Base-by-base conservation (phyloP, 2,888 invertebrate species). In the Tachina fera region DNA sequence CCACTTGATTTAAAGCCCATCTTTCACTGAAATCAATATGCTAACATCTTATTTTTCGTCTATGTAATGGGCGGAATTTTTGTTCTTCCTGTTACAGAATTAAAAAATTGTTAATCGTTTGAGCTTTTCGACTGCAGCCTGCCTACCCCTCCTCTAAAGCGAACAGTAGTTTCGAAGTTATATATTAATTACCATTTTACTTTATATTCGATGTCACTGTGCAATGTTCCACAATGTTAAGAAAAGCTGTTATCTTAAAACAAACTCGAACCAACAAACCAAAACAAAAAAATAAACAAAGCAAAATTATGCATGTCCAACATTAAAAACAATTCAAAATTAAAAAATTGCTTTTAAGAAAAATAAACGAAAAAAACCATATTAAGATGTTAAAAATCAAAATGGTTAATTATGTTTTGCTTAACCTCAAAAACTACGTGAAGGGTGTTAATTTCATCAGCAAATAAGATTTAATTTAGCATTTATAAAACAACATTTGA, bases 391-490 rank as follows among this genome's bases (percentile, higher is more conserved):
- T 61, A 81, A 60, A 75, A 71, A 65, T 43, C 71, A 76, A 47
- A 16, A 43, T 56, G 19, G 16, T 63, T 56, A 83, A 74, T 51
- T 72, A 77, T 53, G 19, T 14, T 51, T 47, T 71, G 45, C 22
- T 58, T 49, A 61, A 70, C 80, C 53, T 63, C 72, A 41, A 75
- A 47, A 77, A 60, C 61, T 76, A 75, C 82, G 51, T 77, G 80
- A 58, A 22, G 31, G 16, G 19, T 47, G 61, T 43, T 67, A 41
- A 51, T 51, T 61, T 65, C 74, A 67, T 68, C 3, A 45, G 51
- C 67, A 53, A 68, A 81, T 81, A 51, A 74, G 45, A 70, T 60
- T 58, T 68, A 16, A 47, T 61, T 78, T 61, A 65, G 79, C 58
- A 65, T 79, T 83, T 79, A 85, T 74, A 31, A 31, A 31, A 43